Percentiles rank a stretch among this genome's conserved stretches.
These are phyloP conservation scores for Mionectes macconnelli DNA, from an alignment of 2,113 vertebrate genomes.

Conservation along the genomic window DNA sequence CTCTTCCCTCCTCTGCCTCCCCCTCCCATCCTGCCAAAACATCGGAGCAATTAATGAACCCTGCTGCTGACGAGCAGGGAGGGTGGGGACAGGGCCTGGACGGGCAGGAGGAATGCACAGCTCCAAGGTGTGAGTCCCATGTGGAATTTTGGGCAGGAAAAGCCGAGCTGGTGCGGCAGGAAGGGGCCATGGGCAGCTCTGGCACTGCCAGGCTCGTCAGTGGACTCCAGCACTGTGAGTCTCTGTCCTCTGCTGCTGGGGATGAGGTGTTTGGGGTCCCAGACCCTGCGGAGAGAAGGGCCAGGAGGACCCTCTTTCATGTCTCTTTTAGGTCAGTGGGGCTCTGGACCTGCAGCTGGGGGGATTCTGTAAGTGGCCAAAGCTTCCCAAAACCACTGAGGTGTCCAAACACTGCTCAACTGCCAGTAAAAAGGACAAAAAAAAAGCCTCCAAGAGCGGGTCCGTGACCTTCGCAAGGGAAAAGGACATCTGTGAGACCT, in stretches of 20 bases:
- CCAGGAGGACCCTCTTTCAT: not conserved
- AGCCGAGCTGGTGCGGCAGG: not conserved
- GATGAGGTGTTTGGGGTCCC: accelerated
- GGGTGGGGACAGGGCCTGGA: accelerated
- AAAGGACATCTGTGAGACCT: not conserved
- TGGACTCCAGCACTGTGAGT: not conserved
- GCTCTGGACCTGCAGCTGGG: not conserved
- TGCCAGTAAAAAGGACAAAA: not conserved
- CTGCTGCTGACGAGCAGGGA: not conserved
- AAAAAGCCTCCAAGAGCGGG: not conserved
- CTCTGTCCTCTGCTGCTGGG: not conserved
- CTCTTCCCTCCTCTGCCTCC: not conserved
- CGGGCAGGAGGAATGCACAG: not conserved
- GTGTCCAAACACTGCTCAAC: accelerated
- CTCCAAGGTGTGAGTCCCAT: accelerated
- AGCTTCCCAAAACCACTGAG: not conserved
- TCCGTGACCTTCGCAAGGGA: not conserved
- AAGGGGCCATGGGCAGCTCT: not conserved
- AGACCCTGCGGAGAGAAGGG: not conserved
- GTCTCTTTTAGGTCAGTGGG: accelerated
- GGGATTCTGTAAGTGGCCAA: not conserved
- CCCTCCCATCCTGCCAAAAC: not conserved
- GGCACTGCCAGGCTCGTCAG: accelerated
- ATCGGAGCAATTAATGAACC: not conserved
- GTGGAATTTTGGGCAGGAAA: accelerated